Evolutionary conservation across 2,888 invertebrate species (phyloP).

Genomic region (Disparrhopalites patrizii): DNA sequence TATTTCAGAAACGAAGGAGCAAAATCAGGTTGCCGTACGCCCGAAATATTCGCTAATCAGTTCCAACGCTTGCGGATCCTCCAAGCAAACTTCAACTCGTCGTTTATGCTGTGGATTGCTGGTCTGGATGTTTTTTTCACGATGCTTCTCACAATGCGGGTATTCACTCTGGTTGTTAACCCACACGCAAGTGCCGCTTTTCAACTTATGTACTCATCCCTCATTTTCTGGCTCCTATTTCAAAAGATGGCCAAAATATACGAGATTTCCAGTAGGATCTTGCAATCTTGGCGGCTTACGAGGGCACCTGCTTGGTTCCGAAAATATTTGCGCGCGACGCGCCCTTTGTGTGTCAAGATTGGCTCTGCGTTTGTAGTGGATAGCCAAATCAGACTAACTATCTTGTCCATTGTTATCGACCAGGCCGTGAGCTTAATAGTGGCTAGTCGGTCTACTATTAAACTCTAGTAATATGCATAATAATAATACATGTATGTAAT

Average conservation of each 20-base stretch:
- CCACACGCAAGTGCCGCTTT: neutral
- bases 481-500: conserved; percentile 13
- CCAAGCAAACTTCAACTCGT: neutral
- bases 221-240: neutral
- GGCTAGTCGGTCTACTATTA: neutral
- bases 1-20: no score
- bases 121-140: neutral
- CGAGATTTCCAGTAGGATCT: neutral
- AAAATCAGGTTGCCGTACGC: no score
- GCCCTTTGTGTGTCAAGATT: neutral
- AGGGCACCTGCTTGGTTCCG: neutral
- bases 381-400: neutral
- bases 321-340: neutral
- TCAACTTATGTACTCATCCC: neutral
- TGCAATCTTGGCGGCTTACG: neutral
- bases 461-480: no score
- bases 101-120: neutral
- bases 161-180: neutral
- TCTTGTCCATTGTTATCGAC: neutral
- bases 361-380: neutral
- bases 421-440: neutral
- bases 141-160: neutral
- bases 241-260: neutral
- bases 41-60: neutral
- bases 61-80: neutral